Conservation (phyloP, 2,888 invertebrate species). For the Chorisops tibialis region DNA sequence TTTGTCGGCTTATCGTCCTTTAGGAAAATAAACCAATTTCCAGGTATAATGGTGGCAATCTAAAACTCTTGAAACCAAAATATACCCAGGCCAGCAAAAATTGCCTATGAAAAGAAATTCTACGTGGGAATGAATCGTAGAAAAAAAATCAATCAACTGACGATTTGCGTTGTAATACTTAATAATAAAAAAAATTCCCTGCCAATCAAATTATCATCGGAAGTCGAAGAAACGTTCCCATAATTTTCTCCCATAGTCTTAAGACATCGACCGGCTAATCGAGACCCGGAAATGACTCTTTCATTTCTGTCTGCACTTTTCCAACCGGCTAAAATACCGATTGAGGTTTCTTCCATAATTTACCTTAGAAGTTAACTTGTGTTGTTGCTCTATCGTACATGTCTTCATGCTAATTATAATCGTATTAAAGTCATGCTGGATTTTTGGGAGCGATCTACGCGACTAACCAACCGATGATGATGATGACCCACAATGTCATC, state of each 20-base stretch:
- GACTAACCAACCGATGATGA: background rate
- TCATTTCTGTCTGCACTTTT: constrained; percentile 20
- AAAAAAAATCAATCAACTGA: too few relatives aligned
- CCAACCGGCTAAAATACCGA: background rate
- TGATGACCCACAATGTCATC: constrained; percentile 10
- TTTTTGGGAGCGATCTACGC: constrained; percentile 7
- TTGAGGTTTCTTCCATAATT: constrained; percentile 4
- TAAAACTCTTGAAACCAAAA: too few relatives aligned
- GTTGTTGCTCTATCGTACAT: background rate
- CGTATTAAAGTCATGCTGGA: constrained; percentile 8
- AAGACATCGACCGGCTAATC: background rate
- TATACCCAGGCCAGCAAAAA: too few relatives aligned
- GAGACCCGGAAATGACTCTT: constrained; percentile 21
- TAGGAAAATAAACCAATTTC: background rate
- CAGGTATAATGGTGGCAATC: background rate
- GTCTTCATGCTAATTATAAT: constrained; percentile 17
- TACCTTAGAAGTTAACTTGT: background rate
- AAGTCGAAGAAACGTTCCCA: constrained; percentile 16
- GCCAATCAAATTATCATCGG: constrained; percentile 5
- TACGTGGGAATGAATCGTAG: too few relatives aligned
- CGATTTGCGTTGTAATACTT: too few relatives aligned
- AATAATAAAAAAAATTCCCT: background rate
- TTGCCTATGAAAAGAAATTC: too few relatives aligned
- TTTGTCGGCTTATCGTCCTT: constrained; percentile 10
- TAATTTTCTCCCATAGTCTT: constrained; percentile 4